Conservation (phyloP, 2,888 invertebrate species). For the Drosophila pseudotakahashii region DNA sequence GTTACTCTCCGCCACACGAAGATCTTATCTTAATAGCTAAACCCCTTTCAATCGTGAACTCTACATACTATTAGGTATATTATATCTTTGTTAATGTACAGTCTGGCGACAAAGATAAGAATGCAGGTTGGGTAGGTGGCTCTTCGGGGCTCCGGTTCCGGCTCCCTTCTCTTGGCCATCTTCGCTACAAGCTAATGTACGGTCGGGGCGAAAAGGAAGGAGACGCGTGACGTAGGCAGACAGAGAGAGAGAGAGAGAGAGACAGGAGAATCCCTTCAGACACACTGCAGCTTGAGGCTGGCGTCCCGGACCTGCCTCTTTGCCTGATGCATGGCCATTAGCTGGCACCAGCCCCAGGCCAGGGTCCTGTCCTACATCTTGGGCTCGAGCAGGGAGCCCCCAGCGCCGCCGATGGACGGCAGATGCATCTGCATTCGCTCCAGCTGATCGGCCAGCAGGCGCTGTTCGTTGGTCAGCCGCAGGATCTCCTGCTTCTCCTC, state of each 20-base stretch:
- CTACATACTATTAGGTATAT: conserved; percentile 2
- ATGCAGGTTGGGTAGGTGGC: neutral
- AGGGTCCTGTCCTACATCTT: conserved; percentile 75
- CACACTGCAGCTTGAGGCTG: conserved; percentile 56
- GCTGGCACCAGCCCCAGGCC: conserved; percentile 73
- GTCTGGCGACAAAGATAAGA: conserved; percentile 4
- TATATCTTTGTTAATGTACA: conserved; percentile 30
- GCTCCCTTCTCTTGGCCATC: no score
- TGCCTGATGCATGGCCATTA: conserved; percentile 76
- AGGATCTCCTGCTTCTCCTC: conserved; percentile 93
- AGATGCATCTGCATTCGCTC: conserved; percentile 72
- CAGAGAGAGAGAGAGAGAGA: neutral
- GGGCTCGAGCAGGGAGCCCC: conserved; percentile 12
- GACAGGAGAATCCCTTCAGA: conserved; percentile 28
- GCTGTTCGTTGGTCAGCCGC: conserved; percentile 89
- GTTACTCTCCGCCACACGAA: conserved; percentile 4
- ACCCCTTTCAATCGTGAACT: neutral
- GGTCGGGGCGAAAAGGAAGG: conserved; percentile 8
- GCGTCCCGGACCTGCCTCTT: conserved; percentile 38
- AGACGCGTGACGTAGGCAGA: neutral
- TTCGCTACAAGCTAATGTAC: conserved; percentile 23
- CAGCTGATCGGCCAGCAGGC: conserved; percentile 82
- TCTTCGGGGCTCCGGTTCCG: no score
- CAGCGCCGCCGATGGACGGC: conserved; percentile 13
- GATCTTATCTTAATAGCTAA: neutral